phyloP scores from a whole-genome alignment of 2,888 invertebrate species.

The Eurytoma californica region DNA sequence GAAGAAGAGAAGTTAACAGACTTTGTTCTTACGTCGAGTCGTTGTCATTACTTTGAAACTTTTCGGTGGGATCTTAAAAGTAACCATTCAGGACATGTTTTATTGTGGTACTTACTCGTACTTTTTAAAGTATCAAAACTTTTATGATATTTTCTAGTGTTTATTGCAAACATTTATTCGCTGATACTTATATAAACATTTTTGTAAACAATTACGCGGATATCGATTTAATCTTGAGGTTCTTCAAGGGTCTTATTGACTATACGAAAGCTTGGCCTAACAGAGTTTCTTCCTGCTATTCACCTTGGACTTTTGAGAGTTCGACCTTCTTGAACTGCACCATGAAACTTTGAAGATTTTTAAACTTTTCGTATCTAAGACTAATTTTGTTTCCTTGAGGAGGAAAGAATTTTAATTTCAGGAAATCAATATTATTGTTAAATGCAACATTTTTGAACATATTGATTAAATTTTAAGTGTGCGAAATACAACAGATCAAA shows the following conservation, averaged over 20 bases:
- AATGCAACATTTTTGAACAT: too few species aligned
- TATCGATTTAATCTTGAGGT: neutral
- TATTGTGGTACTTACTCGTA: too few species aligned
- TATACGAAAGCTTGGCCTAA: slow-evolving; percentile 1
- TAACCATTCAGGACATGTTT: too few species aligned
- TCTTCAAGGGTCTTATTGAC: slow-evolving; percentile 19
- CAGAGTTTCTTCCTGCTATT: slow-evolving; percentile 29
- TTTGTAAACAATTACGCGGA: too few species aligned
- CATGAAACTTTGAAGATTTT: slow-evolving; percentile 21
- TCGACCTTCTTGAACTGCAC: slow-evolving; percentile 17
- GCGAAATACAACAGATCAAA: too few species aligned
- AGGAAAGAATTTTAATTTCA: neutral
- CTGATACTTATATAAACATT: too few species aligned
- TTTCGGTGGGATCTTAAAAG: neutral
- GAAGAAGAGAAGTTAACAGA: slow-evolving; percentile 31
- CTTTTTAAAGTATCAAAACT: too few species aligned
- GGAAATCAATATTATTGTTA: neutral
- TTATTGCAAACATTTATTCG: too few species aligned
- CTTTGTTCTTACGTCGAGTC: slow-evolving; percentile 19
- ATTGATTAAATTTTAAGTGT: too few species aligned
- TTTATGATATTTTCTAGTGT: too few species aligned
- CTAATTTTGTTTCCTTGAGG: slow-evolving; percentile 4
- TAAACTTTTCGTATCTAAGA: slow-evolving; percentile 7
- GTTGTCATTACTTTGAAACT: slow-evolving; percentile 19
- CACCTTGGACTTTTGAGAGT: slow-evolving; percentile 37